Evolutionary conservation across 2,888 invertebrate genomes (phyloP), one percentile per base, ranked within the genome.

Genomic region (Caenorhabditis sp.): DNA sequence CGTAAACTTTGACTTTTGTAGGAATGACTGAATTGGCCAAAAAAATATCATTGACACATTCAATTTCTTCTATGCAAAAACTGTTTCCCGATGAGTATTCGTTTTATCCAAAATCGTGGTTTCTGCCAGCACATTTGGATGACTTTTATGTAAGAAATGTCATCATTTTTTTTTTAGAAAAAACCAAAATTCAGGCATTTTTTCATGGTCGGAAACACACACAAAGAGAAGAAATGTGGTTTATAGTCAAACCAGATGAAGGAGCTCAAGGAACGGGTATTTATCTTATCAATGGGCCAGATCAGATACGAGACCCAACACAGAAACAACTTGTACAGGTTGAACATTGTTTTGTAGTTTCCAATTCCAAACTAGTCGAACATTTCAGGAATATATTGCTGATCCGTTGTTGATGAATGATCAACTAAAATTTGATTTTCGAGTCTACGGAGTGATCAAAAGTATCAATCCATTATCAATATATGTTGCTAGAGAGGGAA

Each of bases 231-330:
- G 74, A 78, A 53, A 71, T 73, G 36, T 89, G 89, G 76, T 90
- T 87, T 79, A 90, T 90, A 61, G 89, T 90, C 17, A 90, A 90
- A 77, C 90, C 90, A 0, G 89, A 90, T 74, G 88, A 89, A 84
- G 86, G 87, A 6, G 88, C 89, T 4, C 90, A 90, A 76, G 90
- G 90, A 2, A 89, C 89, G 5, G 90, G 90, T 12, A 90, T 90
- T 61, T 90, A 90, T 79, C 79, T 90, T 26, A 86, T 90, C 4
- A 83, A 87, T 10, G 88, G 88, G 27, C 88, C 89, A 0, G 82
- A 83, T n/a, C 88, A 89, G 23, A 87, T 89, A 6, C 88, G 88
- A n/a, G 72, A 82, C 62, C 59, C 62, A n/a, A 50, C 71, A 12
- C 78, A 82, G 26, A 72, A 78, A 58, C 84, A 84, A 62, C 77